These are phyloP conservation scores for Craseonycteris thonglongyai DNA, from an alignment of 2,113 vertebrate species.

Conservation along the genomic window DNA sequence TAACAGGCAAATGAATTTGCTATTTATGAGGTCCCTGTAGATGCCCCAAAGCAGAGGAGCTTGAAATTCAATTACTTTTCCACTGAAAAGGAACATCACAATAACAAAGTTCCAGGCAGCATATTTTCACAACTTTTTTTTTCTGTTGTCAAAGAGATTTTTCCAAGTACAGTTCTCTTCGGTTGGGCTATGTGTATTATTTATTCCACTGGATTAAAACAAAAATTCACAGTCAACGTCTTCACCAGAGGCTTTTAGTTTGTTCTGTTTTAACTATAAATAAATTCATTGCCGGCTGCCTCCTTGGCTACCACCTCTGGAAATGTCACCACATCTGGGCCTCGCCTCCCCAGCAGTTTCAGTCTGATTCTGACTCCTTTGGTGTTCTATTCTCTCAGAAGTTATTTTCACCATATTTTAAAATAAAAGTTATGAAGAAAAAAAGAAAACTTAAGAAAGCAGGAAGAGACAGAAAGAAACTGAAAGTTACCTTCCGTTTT, in stretches of 20 bases:
- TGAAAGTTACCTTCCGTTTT: constrained; percentile 54
- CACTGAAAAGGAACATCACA: background rate
- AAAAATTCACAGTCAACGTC: constrained; percentile 8
- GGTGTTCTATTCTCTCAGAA: constrained; percentile 65
- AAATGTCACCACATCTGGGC: background rate
- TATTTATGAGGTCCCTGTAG: rapidly evolving
- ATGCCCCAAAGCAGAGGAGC: background rate
- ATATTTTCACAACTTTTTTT: constrained; percentile 5
- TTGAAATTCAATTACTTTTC: background rate
- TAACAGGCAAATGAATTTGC: background rate
- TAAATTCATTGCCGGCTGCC: background rate
- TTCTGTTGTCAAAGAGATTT: constrained; percentile 29
- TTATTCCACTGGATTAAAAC: constrained; percentile 7
- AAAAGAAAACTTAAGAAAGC: constrained; percentile 43
- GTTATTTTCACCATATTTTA: constrained; percentile 51
- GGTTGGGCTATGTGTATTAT: background rate
- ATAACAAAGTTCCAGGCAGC: background rate
- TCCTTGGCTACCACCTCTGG: background rate
- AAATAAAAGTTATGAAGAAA: constrained; percentile 8
- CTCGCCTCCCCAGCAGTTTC: background rate
- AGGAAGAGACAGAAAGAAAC: constrained; percentile 47
- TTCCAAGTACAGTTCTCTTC: background rate
- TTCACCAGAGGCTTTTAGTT: constrained; percentile 11
- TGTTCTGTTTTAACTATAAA: background rate
- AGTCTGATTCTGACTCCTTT: constrained; percentile 38